Evolutionary conservation across 2,797 vertebrate genomes (phyloP), one percentile per base, ranked within the genome.

Genomic region (Paramormyrops hopkinsi): DNA sequence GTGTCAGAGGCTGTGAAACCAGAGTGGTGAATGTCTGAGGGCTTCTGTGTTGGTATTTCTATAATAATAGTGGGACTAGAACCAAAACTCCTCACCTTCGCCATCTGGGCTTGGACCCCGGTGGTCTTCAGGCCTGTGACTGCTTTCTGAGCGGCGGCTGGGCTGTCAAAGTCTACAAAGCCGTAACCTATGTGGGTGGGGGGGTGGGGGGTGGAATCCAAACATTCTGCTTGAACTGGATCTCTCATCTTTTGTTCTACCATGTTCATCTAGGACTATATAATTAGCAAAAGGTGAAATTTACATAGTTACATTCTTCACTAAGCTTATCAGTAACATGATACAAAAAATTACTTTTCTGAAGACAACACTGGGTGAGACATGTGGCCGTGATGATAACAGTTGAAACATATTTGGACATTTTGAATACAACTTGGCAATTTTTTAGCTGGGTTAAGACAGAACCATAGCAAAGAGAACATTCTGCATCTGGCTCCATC

Each of bases 61-160:
- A 22, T 46, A 8, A 73, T 73, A 73, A 22, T 9, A 25, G 25
- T 17, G 1, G 25, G 41, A 89, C 56, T 19, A 91, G 92, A 91
- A 89, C 84, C 94, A 90, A 17, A 41, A 37, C 12, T 33, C 93
- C 96, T 97, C 96, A 99, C 99, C 97, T 99, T 99, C 92, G 99
- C 99, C 99, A 99, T 99, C 95, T 99, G 99, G 93, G 98, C 99
- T 94, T 99, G 99, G 91, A 99, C 97, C 90, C 99, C 98, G 76
- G 90, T 97, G 89, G 96, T 97, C 94, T 99, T 99, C 92, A 99
- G 95, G 93, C 98, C 97, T 33, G 97, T 96, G 91, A 99, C 98
- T 0, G 99, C 98, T 94, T 99, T 99, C 96, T 99, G 99, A 93
- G 99, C 99, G 44, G 98, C 98, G 56, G 97, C 95, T 0, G 98